Percentiles rank a stretch among this genome's conserved stretches.
Evolutionary conservation across 2,797 vertebrate species (phyloP).

Genomic region (Catostomus latipinnis): DNA sequence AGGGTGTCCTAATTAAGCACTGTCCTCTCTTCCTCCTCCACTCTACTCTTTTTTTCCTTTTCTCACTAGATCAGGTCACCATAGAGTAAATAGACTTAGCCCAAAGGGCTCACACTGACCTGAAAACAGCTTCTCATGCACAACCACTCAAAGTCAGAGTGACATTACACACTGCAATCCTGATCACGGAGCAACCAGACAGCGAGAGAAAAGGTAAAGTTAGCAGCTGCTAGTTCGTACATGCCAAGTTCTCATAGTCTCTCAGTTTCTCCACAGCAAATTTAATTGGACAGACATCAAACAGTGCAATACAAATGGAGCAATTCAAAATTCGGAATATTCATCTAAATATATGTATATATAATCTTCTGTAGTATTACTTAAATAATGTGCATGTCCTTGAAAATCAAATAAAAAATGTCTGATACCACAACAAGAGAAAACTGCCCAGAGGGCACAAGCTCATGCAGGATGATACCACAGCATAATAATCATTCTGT

Average conservation of each 20-base stretch:
- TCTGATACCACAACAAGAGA: background rate
- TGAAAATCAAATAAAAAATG: background rate
- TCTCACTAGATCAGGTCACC: constrained; percentile 71
- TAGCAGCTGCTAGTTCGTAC: background rate
- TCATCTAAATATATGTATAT: too few species aligned
- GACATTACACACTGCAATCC: background rate
- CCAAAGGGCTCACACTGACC: constrained; percentile 63
- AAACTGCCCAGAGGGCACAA: constrained; percentile 17
- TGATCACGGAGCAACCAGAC: constrained; percentile 5
- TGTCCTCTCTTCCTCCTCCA: constrained; percentile 18
- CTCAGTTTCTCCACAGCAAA: background rate
- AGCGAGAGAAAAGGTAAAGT: background rate
- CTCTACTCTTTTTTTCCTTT: constrained; percentile 19
- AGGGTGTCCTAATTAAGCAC: constrained; percentile 36
- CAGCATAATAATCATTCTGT: background rate
- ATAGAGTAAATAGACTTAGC: constrained; percentile 70
- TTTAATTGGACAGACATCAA: too few species aligned
- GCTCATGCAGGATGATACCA: constrained; percentile 4
- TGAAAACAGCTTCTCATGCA: constrained; percentile 15
- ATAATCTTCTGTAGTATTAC: too few species aligned
- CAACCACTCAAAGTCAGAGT: constrained; percentile 1
- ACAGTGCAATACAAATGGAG: background rate
- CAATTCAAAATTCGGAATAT: background rate
- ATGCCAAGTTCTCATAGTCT: background rate
- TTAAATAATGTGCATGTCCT: background rate